Evolutionary conservation across 2,888 invertebrate species (phyloP).

Genomic region (Polyploca ridens): DNA sequence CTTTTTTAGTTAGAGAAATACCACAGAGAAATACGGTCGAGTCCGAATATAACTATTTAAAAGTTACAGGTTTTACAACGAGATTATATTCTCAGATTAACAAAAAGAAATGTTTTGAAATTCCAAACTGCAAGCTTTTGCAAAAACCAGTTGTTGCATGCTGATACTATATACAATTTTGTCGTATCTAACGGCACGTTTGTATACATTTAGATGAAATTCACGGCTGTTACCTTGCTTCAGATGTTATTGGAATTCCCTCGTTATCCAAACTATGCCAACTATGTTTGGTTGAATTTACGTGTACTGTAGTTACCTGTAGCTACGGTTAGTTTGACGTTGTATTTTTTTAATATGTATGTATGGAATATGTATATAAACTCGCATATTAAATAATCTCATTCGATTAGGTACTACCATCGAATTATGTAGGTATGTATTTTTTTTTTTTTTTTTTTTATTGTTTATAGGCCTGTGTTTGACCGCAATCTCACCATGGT

Average conservation of each 20-base stretch:
- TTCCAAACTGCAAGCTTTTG: background rate
- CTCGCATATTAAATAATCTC: too few relatives aligned
- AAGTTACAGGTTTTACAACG: too few relatives aligned
- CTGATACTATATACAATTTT: background rate
- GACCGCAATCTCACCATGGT: too few relatives aligned
- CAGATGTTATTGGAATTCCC: background rate
- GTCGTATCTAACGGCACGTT: background rate
- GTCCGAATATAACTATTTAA: too few relatives aligned
- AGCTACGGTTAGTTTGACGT: background rate
- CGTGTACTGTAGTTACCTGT: background rate
- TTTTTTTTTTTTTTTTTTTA: too few relatives aligned
- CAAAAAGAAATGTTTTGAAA: background rate
- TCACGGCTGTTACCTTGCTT: conserved; percentile 1
- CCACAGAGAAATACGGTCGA: too few relatives aligned
- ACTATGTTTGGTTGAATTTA: background rate
- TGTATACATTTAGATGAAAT: background rate
- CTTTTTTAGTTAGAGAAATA: too few relatives aligned
- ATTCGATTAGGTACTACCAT: too few relatives aligned
- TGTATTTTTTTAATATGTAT: too few relatives aligned
- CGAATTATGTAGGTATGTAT: too few relatives aligned
- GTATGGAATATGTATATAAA: too few relatives aligned
- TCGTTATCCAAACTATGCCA: background rate
- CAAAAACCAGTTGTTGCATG: background rate
- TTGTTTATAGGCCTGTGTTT: too few relatives aligned
- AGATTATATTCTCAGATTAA: background rate